Evolutionary conservation across 2,797 vertebrate species (phyloP), one percentile per base, ranked within the genome.

Genomic region (Silurus lanzhouensis): DNA sequence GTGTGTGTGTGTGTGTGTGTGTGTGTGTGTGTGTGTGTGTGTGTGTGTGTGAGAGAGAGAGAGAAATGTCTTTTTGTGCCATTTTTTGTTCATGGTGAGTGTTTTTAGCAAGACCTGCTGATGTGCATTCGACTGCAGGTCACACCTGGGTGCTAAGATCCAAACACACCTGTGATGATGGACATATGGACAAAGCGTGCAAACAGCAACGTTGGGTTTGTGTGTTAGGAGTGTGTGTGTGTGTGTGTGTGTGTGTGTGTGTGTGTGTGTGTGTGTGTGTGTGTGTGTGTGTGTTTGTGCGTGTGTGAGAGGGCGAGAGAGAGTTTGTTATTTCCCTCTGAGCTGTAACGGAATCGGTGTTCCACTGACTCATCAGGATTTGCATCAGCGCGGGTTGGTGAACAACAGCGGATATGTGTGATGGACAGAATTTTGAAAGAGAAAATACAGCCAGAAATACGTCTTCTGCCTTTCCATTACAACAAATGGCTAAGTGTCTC

Each of bases 261-360:
- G 74, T 57, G 31, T 44, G 20, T 19, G 46, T 1, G 75, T 58
- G 74, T 31, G 55, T 31, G 55, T 6, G 58, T 15, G 14, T 60
- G 17, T 60, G 58, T 15, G 14, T 60, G 17, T 60, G 79, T 31
- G 79, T 75, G 74, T 57, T 48, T 44, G 20, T 19, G 46, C 1
- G 75, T 58, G 74, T 31, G 55, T 31, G 55, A 15, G 66, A 31
- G 66, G 15, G 27, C 6, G 25, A 31, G 66, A 31, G 25, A 14
- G 25, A 31, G 81, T 27, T 85, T 88, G 85, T 87, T 87, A 85
- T 88, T 87, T 71, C 52, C 89, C 80, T 84, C 70, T 75, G 80
- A 46, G 74, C 83, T 86, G 84, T 90, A 87, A 85, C 86, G 85
- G 78, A 85, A 87, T 70, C 75, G 72, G 77, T 86, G 85, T 88